phyloP scores from a whole-genome alignment of 2,113 vertebrate species.

The Passer domesticus region DNA sequence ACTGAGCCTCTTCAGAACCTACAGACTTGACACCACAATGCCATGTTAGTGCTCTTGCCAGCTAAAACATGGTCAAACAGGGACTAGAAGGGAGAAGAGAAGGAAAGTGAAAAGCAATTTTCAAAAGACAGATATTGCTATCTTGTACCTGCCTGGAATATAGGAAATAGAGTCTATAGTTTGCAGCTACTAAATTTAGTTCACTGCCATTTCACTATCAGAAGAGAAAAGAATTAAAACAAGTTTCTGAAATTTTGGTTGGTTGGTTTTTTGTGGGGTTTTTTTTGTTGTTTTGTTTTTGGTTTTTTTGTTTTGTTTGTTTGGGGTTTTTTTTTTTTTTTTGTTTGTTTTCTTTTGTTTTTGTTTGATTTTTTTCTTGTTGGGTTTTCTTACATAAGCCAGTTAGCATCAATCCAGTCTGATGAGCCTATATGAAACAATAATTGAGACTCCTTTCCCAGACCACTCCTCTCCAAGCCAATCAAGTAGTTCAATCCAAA shows the following conservation, averaged over 20 bases:
- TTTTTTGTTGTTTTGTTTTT: no score
- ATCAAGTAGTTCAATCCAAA: background rate
- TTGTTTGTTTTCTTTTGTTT: rapidly evolving
- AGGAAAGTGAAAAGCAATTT: background rate
- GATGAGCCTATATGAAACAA: background rate
- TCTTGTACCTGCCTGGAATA: background rate
- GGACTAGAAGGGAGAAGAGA: background rate
- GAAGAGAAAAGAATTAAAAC: background rate
- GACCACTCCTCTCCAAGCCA: background rate
- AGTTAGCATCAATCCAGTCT: background rate
- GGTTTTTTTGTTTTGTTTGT: no score
- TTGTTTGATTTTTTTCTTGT: background rate
- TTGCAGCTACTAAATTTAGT: background rate
- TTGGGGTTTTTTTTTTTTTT: no score
- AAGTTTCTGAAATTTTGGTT: background rate
- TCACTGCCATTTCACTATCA: background rate
- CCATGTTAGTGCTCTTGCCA: background rate
- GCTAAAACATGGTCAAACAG: background rate
- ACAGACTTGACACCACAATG: background rate
- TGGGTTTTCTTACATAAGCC: background rate
- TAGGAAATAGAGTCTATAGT: background rate
- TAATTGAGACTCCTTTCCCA: background rate
- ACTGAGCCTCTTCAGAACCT: background rate
- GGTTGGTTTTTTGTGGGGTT: no score
- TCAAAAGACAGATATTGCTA: background rate